These are phyloP conservation scores for Dryadula phaetusa DNA, from an alignment of 2,888 invertebrate species.

Conservation along the genomic window DNA sequence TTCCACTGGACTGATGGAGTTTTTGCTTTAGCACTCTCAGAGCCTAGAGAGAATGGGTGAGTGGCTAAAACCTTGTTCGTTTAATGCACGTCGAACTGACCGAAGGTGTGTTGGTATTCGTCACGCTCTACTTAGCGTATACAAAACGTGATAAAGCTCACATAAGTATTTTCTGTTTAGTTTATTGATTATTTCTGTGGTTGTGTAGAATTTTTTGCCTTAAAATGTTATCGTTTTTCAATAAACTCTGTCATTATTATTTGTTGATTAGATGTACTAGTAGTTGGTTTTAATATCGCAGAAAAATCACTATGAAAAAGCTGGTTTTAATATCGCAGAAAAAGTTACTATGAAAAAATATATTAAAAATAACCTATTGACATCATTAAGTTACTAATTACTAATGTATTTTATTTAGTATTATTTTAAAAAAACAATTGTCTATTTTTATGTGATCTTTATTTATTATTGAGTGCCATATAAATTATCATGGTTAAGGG, in stretches of 20 bases:
- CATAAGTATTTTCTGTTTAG: neutral
- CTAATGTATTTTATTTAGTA: too few species aligned
- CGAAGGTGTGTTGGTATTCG: conserved; percentile 35
- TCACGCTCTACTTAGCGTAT: conserved; percentile 42
- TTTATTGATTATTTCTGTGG: neutral
- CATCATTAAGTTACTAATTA: too few species aligned
- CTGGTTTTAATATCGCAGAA: too few species aligned
- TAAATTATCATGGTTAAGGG: neutral
- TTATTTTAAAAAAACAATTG: neutral
- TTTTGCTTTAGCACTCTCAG: conserved; percentile 89
- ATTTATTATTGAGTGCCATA: neutral
- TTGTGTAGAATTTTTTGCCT: neutral
- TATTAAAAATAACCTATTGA: too few species aligned
- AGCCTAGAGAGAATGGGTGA: conserved; percentile 83
- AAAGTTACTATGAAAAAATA: too few species aligned
- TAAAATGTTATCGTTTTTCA: neutral
- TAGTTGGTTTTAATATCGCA: too few species aligned
- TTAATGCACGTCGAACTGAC: conserved; percentile 45
- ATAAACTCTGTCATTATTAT: too few species aligned
- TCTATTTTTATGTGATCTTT: neutral
- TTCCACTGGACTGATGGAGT: conserved; percentile 95
- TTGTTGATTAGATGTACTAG: too few species aligned
- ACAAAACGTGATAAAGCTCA: conserved; percentile 22
- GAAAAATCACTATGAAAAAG: too few species aligned
- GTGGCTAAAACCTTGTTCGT: conserved; percentile 49